Base-by-base conservation (phyloP, 1,140 invertebrate species). In the Globodera rostochiensis region DNA sequence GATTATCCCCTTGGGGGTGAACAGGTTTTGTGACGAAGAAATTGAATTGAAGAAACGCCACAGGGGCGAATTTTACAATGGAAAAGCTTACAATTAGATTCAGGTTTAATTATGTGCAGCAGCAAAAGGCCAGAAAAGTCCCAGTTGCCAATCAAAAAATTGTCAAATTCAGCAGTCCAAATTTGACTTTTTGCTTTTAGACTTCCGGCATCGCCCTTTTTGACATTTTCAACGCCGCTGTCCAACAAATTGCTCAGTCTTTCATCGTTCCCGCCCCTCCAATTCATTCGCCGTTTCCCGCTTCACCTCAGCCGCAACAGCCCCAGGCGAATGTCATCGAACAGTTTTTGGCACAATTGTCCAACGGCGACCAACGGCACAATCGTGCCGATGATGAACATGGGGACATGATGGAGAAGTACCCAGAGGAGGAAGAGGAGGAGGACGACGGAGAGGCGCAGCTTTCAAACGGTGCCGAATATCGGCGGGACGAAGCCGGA, bases 321-420 rank as follows among this genome's bases (percentile, higher is more conserved):
- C 69, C 11, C 5, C 36, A n/a, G 25, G 69, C 69, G 1, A 71
- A 71, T 71, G 36, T 47, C n/a, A 36, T 71, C 36, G 69, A 71
- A 47, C 69, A 71, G 69, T 19, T 71, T 36, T 47, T 71, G 69
- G 69, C 69, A 47, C 69, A 71, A 47, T 19, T 71, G 69, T 9
- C 69, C 5, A 47, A 19, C 13, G 69, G 19, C 7, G n/a, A 36
- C 6, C 8, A 36, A 47, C 36, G 36, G 9, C 8, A 71, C 8
- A 21, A 6, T 1, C 5, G 36, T 13, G 25, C 69, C 13, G 69
- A 47, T 13, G 69, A 71, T 6, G 69, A 11, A 7, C n/a, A 36
- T 4, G 69, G 25, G 11, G 69, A 19, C 46, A 45, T 9, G n/a
- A 69, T 8, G 69, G 69, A 70, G 67, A n/a, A 45, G 19, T 11